These are phyloP conservation scores for Whitmania pigra DNA, from an alignment of 1,140 invertebrate genomes.

Conservation along the genomic window DNA sequence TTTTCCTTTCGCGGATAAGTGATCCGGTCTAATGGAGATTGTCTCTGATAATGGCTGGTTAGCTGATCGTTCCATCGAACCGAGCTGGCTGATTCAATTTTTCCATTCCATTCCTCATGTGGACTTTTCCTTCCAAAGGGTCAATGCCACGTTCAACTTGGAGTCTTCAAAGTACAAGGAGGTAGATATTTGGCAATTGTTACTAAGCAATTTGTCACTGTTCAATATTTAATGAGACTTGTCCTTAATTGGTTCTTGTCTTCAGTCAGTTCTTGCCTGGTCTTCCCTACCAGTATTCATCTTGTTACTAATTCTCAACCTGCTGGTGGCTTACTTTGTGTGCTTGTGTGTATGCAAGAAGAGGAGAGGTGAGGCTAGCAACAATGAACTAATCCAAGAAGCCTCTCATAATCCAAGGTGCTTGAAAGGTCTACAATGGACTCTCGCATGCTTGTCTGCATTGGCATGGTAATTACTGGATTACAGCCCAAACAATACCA, in stretches of 20 bases:
- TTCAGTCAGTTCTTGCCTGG: neutral
- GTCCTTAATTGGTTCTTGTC: no score
- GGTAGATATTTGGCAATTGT: neutral
- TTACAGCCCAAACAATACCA: no score
- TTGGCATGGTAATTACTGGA: neutral
- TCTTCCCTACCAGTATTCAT: neutral
- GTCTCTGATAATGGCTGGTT: no score
- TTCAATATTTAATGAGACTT: no score
- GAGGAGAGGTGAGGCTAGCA: neutral
- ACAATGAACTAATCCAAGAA: neutral
- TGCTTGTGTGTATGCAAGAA: neutral
- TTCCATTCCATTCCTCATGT: slow-evolving; percentile 7
- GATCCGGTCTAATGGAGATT: no score
- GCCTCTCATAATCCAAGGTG: neutral
- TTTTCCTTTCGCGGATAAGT: no score
- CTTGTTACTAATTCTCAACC: neutral
- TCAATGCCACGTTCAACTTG: slow-evolving; percentile 5
- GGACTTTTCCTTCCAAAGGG: neutral
- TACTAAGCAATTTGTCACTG: no score
- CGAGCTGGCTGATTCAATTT: neutral
- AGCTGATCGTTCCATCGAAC: neutral
- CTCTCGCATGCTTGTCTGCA: neutral
- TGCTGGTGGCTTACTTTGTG: slow-evolving; percentile 4
- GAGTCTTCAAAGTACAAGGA: slow-evolving; percentile 4
- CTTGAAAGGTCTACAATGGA: neutral